Evolutionary conservation across 2,797 vertebrate species (phyloP).

Genomic region (Danio tinwini): DNA sequence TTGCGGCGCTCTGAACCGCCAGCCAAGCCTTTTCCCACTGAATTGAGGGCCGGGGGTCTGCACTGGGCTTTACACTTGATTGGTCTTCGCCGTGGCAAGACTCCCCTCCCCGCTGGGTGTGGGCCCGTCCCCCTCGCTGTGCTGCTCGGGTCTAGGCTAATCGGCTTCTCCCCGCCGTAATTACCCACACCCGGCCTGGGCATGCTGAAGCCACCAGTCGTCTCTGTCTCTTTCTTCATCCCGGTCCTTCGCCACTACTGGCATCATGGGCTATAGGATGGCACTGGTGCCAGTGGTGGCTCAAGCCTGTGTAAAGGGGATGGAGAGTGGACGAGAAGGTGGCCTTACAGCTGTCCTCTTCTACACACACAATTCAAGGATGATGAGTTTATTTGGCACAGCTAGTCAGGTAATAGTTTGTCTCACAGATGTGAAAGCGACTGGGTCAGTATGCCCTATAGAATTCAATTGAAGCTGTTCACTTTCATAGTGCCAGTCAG

Average conservation of each 20-base stretch:
- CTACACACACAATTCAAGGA: constrained; percentile 61
- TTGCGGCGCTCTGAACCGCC: constrained; percentile 95
- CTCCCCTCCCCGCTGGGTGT: constrained; percentile 87
- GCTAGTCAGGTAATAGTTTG: constrained; percentile 33
- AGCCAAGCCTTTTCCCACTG: constrained; percentile 96
- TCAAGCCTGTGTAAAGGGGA: constrained; percentile 63
- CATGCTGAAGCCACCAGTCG: constrained; percentile 72
- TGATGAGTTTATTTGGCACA: constrained; percentile 80
- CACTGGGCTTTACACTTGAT: constrained; percentile 97
- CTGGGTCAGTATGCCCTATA: constrained; percentile 10
- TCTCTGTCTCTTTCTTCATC: constrained; percentile 66
- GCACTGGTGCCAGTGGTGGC: constrained; percentile 61
- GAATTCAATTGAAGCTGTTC: background rate
- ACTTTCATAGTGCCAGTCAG: constrained; percentile 20
- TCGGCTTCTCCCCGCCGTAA: constrained; percentile 91
- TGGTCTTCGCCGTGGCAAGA: constrained; percentile 92
- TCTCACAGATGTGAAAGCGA: constrained; percentile 16
- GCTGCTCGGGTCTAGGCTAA: constrained; percentile 88
- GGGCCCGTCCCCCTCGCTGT: constrained; percentile 88
- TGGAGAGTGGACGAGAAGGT: constrained; percentile 7
- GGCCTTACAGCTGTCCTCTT: constrained; percentile 53
- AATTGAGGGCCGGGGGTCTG: constrained; percentile 93
- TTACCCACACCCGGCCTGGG: constrained; percentile 81
- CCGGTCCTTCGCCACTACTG: constrained; percentile 66
- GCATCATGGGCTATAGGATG: constrained; percentile 48